Base-by-base conservation (phyloP, 2,888 invertebrate genomes). In the Agrotis exclamationis region DNA sequence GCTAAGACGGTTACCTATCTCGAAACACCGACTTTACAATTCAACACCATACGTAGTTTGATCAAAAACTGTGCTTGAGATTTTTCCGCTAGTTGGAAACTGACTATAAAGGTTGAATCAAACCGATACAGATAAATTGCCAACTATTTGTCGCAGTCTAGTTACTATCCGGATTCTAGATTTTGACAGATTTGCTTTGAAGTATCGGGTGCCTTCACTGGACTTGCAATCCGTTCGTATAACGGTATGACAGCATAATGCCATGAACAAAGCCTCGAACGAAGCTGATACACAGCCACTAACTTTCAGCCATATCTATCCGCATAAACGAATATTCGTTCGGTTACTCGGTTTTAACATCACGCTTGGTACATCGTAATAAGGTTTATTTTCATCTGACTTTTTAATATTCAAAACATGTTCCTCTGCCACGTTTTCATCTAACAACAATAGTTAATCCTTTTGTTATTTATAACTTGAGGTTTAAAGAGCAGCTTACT, bases 351-450 rank as follows among this genome's bases (percentile, higher is more conserved):
- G 57, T 54, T 33, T 33, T 79, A 74, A 83, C 62, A 68, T 80
- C 74, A 70, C 79, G 84, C 76, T 86, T 84, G 86, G 84, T 84
- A 79, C 74, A 82, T 79, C 68, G 59, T 73, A 75, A 79, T 79
- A 68, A 54, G 71, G 48, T 84, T 69, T 69, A 70, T 66, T 84
- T 71, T 83, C 79, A 67, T 74, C 54, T 50, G 20, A 48, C 62
- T 82, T 39, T 56, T 79, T 83, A 68, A 73, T 83, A 79, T 79
- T 83, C 83, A 65, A 79, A 68, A 59, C 79, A 63, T 73, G 74
- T 47, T 58, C 58, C 33, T 33, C 62, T 63, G 47, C 74, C 28
- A 48, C 80, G 65, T 63, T 63, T 79, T 79, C 83, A 62, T 50
- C 68, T 64, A 73, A 68, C 58, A 73, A 83, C 63, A 82, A 79